phyloP scores from a whole-genome alignment of 2,888 invertebrate genomes.

The Phytoseiulus persimilis region DNA sequence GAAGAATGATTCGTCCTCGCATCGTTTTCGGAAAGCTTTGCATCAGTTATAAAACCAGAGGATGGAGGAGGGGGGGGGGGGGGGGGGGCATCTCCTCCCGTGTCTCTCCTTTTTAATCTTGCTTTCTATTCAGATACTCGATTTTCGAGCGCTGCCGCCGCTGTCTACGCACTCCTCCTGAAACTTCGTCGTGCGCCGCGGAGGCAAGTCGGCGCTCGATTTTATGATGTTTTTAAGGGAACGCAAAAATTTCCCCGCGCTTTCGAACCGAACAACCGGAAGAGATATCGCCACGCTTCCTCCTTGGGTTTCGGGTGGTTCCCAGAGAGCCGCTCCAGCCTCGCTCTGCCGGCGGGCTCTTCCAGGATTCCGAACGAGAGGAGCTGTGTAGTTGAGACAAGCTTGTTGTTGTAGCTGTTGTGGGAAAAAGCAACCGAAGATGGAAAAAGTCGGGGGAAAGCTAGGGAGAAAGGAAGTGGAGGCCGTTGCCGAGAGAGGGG shows the following conservation, averaged over 20 bases:
- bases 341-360: background rate
- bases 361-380: background rate
- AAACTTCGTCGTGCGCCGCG: background rate
- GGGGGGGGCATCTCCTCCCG: background rate
- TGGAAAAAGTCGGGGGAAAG: background rate
- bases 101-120: background rate
- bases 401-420: background rate
- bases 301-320: background rate
- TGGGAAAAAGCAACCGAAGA: background rate
- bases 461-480: too few relatives aligned
- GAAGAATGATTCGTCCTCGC: background rate
- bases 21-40: background rate
- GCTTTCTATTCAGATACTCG: background rate
- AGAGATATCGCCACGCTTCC: background rate
- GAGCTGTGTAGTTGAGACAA: background rate
- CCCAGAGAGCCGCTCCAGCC: background rate
- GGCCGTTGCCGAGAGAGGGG: background rate
- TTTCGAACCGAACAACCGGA: background rate
- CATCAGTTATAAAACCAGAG: background rate
- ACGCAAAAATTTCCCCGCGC: background rate
- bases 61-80: background rate
- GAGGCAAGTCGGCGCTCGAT: background rate
- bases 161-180: background rate
- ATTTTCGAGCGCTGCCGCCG: background rate
- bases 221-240: background rate